Evolutionary conservation across 1,140 invertebrate genomes (phyloP), one percentile per base, ranked within the genome.

Genomic region (Orchestia grillus): DNA sequence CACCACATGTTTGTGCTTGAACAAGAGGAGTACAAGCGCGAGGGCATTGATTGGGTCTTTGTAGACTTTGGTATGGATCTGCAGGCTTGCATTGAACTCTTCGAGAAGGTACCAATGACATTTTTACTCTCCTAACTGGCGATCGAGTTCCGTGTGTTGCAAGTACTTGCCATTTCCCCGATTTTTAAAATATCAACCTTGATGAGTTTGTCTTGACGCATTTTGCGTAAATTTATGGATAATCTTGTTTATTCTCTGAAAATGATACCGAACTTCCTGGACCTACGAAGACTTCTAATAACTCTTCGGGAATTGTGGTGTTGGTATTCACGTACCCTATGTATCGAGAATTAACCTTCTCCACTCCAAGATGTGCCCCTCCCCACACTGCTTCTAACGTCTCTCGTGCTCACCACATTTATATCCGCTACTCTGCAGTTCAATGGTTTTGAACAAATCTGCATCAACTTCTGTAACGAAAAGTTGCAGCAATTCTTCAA

Each of bases 61-160:
- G 99, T 99, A 98, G 99, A 99, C 98, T 99, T 99, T 97, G 99
- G 99, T 98, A 99, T 99, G 98, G 99, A 99, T 97, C 98, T 99
- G 98, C 98, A 99, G 97, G 99, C 99, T 97, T 99, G 99, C 98
- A 99, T 99, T 98, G 99, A 99, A 97, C 98, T 99, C 96, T 99
- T 99, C 97, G 99, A 99, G 98, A 99, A 99, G 99, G 99, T 99
- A 98, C 97, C 96, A 47, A 28, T 87, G 41, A 90, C 43, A 28
- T 90, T 44, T 90, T 90, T 41, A 44, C 62, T 77, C 28, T 23
- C 62, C 28, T 77, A 23, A 15, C 62, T 3, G 1, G 28, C 62
- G 62, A 23, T 28, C 62, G 28, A 77, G 62, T 77, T 77, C 36
- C 36, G 62, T 77, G 62, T 77, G 62, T 15, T 36, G 11, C 28